Percentiles rank a stretch among this genome's conserved stretches.
phyloP scores from a whole-genome alignment of 2,888 invertebrate genomes.

The Halocaridina rubra region DNA sequence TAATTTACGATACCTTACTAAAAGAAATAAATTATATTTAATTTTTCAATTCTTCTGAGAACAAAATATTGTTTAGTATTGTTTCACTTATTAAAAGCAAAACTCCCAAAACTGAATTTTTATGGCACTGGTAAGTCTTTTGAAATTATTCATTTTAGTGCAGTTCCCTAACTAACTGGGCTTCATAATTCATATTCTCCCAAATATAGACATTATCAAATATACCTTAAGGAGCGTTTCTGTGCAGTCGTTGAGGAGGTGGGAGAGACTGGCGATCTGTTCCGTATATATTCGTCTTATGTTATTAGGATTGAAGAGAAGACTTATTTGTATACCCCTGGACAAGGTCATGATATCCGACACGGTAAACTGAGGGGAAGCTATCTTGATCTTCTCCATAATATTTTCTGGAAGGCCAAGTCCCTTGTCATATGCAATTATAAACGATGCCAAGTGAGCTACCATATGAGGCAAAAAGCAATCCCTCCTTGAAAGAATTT shows the following conservation, averaged over 20 bases:
- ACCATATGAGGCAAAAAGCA: constrained; percentile 29
- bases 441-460: constrained; percentile 34
- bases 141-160: too few species aligned
- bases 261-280: constrained; percentile 32
- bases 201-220: too few species aligned
- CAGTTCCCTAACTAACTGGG: too few species aligned
- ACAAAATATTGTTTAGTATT: too few species aligned
- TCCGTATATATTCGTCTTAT: constrained; percentile 11
- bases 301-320: constrained; percentile 14
- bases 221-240: constrained; percentile 50
- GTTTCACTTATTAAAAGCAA: too few species aligned
- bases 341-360: constrained; percentile 28
- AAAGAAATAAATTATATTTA: too few species aligned
- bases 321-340: constrained; percentile 39
- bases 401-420: constrained; percentile 32
- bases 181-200: too few species aligned
- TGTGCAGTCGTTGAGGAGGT: constrained; percentile 18
- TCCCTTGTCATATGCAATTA: constrained; percentile 14
- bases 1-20: too few species aligned
- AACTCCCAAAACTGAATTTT: too few species aligned
- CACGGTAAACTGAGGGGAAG: constrained; percentile 22
- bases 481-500: neutral
- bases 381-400: constrained; percentile 2
- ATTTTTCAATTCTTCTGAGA: too few species aligned
- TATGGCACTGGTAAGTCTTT: too few species aligned